A percentile compares a stretch with the other conserved stretches of the same genome.
Evolutionary conservation across 1,140 invertebrate genomes (phyloP).

Genomic region (Antheraea pernyi): DNA sequence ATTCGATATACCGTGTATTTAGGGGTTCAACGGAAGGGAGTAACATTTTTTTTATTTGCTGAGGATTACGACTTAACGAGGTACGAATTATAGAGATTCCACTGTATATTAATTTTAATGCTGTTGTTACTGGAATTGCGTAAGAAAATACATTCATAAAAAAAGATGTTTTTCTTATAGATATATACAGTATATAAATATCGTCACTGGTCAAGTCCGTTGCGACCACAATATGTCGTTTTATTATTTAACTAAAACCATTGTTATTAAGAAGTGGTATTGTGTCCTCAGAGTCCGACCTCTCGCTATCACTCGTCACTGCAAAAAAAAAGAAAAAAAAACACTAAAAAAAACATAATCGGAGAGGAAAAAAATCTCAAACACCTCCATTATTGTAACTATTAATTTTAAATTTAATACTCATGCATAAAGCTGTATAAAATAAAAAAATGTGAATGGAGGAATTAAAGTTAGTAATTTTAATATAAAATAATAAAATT

Average conservation of each 20-base stretch:
- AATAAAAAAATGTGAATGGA: not conserved
- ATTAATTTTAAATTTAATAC: not conserved
- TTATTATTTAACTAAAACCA: conserved; percentile 36
- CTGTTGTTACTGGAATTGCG: too few relatives aligned
- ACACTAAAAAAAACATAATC: not conserved
- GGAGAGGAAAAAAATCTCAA: not conserved
- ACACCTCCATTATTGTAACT: not conserved
- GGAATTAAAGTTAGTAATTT: not conserved
- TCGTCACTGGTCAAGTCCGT: not conserved
- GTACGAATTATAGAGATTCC: too few relatives aligned
- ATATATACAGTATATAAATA: not conserved
- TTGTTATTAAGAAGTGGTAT: conserved; percentile 59
- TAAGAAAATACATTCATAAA: not conserved
- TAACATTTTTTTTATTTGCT: too few relatives aligned
- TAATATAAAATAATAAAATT: not conserved
- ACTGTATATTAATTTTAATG: too few relatives aligned
- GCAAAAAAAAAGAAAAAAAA: conserved; percentile 38
- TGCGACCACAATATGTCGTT: not conserved
- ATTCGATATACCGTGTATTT: too few relatives aligned
- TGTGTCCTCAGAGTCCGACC: conserved; percentile 53
- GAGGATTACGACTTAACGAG: too few relatives aligned
- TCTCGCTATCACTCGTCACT: conserved; percentile 63
- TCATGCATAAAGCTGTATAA: not conserved
- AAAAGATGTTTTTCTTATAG: not conserved
- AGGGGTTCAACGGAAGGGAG: too few relatives aligned